Evolutionary conservation across 2,888 invertebrate genomes (phyloP).

Genomic region (Nudaria mundana): DNA sequence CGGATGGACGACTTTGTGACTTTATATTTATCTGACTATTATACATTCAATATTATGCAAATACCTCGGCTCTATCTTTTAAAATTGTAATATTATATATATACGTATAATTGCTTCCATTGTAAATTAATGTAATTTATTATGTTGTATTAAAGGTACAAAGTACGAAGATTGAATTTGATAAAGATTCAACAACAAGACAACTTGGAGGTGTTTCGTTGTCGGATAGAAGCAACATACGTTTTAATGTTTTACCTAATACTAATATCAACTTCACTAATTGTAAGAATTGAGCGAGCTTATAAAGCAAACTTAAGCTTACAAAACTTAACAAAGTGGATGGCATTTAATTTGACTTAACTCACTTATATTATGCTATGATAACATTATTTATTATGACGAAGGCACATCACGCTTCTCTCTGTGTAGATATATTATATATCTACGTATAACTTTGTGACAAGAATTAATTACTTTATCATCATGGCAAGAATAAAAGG

Average conservation of each 20-base stretch:
- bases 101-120: slow-evolving; percentile 63
- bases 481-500: slow-evolving; percentile 81
- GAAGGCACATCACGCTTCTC: slow-evolving; percentile 72
- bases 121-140: slow-evolving; percentile 32
- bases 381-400: slow-evolving; percentile 70
- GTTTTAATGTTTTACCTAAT: slow-evolving; percentile 45
- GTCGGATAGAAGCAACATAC: slow-evolving; percentile 53
- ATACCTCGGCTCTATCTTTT: slow-evolving; percentile 53
- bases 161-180: slow-evolving; percentile 11
- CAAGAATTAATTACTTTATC: slow-evolving; percentile 78
- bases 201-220: slow-evolving; percentile 14
- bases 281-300: slow-evolving; percentile 79
- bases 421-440: slow-evolving; percentile 64
- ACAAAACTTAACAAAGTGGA: slow-evolving; percentile 81
- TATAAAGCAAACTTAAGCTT: slow-evolving; percentile 73
- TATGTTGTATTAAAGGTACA: slow-evolving; percentile 20
- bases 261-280: slow-evolving; percentile 68
- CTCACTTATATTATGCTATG: slow-evolving; percentile 71
- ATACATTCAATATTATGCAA: slow-evolving; percentile 57
- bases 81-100: slow-evolving; percentile 54
- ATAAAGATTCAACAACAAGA: slow-evolving; percentile 15
- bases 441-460: slow-evolving; percentile 62
- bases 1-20: slow-evolving; percentile 66
- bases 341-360: slow-evolving; percentile 81
- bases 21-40: slow-evolving; percentile 70